A percentile compares a stretch with the other conserved stretches of the same genome.
phyloP scores from a whole-genome alignment of 2,888 invertebrate species.

The Drosophila nr. perissopoda region DNA sequence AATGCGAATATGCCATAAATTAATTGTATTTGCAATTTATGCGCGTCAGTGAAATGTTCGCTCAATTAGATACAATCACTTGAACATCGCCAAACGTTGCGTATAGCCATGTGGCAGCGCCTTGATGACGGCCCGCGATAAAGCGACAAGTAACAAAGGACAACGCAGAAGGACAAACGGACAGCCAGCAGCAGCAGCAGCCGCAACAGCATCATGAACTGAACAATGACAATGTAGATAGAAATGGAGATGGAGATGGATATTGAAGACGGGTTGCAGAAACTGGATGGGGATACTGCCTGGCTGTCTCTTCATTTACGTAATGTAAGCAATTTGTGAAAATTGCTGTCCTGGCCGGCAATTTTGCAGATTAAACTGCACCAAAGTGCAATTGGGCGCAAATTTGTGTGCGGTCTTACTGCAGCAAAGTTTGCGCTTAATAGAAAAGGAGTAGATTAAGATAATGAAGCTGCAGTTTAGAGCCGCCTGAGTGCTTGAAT shows the following conservation, averaged over 20 bases:
- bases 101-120: conserved; percentile 75
- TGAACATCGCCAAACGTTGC: conserved; percentile 54
- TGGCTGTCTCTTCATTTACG: conserved; percentile 75
- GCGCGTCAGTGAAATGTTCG: conserved; percentile 45
- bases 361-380: conserved; percentile 78
- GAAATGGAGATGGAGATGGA: conserved; percentile 49
- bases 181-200: conserved; percentile 8
- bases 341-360: conserved; percentile 72
- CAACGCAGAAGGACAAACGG: conserved; percentile 26
- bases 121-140: conserved; percentile 74
- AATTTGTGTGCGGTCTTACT: conserved; percentile 67
- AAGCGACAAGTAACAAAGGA: conserved; percentile 34
- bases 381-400: conserved; percentile 79
- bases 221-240: conserved; percentile 65
- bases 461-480: conserved; percentile 77
- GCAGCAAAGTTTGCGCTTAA: conserved; percentile 52
- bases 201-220: conserved; percentile 31
- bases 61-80: conserved; percentile 67
- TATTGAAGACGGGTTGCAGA: conserved; percentile 5
- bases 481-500: conserved; percentile 48
- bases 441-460: conserved; percentile 73
- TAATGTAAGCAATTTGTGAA: conserved; percentile 78
- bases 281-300: background rate
- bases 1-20: conserved; percentile 60
- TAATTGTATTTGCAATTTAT: conserved; percentile 70